phyloP scores from a whole-genome alignment of 1,140 invertebrate species.

The Leptoteleia sp. region DNA sequence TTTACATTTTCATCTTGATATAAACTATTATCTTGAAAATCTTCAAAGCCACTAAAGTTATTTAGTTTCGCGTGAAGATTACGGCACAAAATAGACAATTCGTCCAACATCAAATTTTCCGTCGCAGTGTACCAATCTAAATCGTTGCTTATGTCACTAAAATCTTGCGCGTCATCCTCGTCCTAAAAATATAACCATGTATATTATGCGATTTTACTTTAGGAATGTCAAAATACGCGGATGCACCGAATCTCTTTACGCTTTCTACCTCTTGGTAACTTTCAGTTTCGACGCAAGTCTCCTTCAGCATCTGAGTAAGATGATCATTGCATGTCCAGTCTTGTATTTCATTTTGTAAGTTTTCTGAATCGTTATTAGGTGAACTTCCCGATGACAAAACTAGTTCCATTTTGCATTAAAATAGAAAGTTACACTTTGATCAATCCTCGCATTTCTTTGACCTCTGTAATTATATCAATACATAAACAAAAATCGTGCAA shows the following conservation, averaged over 20 bases:
- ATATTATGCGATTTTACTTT: background rate
- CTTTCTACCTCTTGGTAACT: constrained; percentile 81
- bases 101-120: constrained; percentile 51
- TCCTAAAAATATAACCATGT: constrained; percentile 22
- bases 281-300: constrained; percentile 81
- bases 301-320: constrained; percentile 81
- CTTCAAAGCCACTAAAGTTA: constrained; percentile 25
- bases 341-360: constrained; percentile 80
- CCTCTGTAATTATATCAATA: too few species aligned
- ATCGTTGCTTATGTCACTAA: constrained; percentile 12
- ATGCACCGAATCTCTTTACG: too few species aligned
- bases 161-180: constrained; percentile 13
- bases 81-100: constrained; percentile 38
- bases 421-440: background rate
- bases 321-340: constrained; percentile 82
- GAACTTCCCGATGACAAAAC: constrained; percentile 77
- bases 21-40: constrained; percentile 2
- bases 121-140: constrained; percentile 47
- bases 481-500: too few species aligned
- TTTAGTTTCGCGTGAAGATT: constrained; percentile 37
- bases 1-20: constrained; percentile 18
- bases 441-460: too few species aligned
- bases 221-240: too few species aligned
- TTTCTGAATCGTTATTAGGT: constrained; percentile 71
- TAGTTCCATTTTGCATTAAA: constrained; percentile 79